Evolutionary conservation across 2,113 vertebrate species (phyloP).

Genomic region (Ammodytes dubius): DNA sequence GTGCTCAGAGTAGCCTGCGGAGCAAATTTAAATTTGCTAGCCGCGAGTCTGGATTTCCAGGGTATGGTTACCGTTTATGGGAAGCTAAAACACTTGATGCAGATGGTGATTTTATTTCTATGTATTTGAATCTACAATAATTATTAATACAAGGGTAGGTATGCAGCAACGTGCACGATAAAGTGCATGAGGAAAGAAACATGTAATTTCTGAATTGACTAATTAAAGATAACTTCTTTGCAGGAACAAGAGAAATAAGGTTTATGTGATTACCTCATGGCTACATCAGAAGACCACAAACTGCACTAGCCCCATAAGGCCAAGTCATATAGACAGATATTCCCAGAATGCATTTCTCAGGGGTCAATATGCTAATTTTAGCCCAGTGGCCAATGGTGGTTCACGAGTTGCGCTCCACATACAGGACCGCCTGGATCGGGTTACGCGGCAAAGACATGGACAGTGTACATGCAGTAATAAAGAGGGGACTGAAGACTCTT

Average conservation of each 20-base stretch:
- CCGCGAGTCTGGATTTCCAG: too few species aligned
- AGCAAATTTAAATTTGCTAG: too few species aligned
- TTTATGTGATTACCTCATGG: constrained; percentile 61
- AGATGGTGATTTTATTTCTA: not conserved
- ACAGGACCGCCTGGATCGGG: constrained; percentile 61
- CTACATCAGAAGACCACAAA: constrained; percentile 49
- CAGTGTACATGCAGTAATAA: constrained; percentile 49
- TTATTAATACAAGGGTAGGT: not conserved
- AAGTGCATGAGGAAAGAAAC: not conserved
- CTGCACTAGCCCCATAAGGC: constrained; percentile 77
- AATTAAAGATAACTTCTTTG: not conserved
- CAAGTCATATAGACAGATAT: constrained; percentile 79
- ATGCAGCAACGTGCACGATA: not conserved
- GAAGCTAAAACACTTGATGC: not conserved
- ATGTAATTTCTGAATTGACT: not conserved
- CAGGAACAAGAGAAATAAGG: constrained; percentile 17
- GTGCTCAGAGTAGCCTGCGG: too few species aligned
- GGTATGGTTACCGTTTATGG: too few species aligned
- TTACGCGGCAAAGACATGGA: constrained; percentile 63
- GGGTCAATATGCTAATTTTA: constrained; percentile 85
- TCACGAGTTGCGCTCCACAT: constrained; percentile 69
- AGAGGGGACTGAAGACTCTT: constrained; percentile 40
- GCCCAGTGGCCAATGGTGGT: constrained; percentile 72
- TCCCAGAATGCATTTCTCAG: constrained; percentile 86
- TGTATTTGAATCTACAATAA: not conserved